Base-by-base conservation (phyloP, 2,888 invertebrate genomes). In the Chelonus formosanus region DNA sequence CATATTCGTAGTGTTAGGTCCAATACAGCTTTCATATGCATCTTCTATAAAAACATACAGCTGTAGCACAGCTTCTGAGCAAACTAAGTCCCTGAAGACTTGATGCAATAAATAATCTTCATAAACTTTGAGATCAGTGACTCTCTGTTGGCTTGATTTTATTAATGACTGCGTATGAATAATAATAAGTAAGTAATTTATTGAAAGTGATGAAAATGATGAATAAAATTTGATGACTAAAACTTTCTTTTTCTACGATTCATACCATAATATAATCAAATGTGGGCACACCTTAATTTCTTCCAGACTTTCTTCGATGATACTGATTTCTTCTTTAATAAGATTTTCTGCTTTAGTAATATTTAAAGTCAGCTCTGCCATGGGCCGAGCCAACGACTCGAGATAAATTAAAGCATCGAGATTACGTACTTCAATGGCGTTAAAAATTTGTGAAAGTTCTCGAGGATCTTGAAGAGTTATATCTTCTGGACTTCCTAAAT, bases 371-470 rank as follows among this genome's bases (percentile, higher is more conserved):
- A 90, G 82, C 53, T 83, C 85, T 44, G 86, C 86, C 58, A 87
- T 82, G 31, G 87, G 87, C 6, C 86, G 86, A 0, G 86, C 86
- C 54, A 90, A 74, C 68, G 88, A 87, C 70, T 88, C 88, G 3
- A 89, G 86, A 73, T 90, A 88, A 48, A 88, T 83, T 71, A 91
- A 85, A 60, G 89, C 88, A 78, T 89, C 88, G 62, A 90, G 80
- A 77, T 90, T 89, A 75, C 90, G 90, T 70, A 87, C 82, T 79
- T 90, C 90, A 77, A 90, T 88, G 40, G 86, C 85, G 63, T 86
- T 83, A 71, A 91, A 90, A 52, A 89, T 86, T 52, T 86, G 79
- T 55, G 89, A 78, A 54, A 91, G 79, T 67, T 90, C 87, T 31
- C 81, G 73, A 0, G 90, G 87, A 52, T 87, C 80, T 7, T 83